Conservation (phyloP, 2,888 invertebrate species). For the Cybosia mesomella region DNA sequence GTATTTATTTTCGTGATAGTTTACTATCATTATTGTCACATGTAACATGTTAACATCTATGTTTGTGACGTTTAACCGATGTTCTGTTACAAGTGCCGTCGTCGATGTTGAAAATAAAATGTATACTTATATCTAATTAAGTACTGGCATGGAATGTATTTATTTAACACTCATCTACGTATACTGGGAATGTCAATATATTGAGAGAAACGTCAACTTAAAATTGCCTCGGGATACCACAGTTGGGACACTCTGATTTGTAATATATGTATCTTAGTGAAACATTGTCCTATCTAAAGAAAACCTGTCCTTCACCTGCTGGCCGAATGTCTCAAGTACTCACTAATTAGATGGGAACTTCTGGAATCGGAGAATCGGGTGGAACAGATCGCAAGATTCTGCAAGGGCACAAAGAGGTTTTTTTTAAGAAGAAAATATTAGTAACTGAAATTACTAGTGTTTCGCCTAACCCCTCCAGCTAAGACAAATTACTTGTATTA, state of each 20-base stretch:
- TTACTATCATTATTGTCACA: not conserved
- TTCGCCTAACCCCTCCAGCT: no score
- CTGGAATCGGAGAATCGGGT: no score
- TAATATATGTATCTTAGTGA: not conserved
- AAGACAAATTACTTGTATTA: no score
- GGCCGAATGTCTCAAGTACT: no score
- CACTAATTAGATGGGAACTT: no score
- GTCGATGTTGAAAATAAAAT: not conserved
- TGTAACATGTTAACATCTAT: not conserved
- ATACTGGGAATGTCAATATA: slow-evolving; percentile 20
- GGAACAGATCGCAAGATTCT: no score
- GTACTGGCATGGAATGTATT: slow-evolving; percentile 76
- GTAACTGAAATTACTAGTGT: no score
- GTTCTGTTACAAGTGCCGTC: not conserved
- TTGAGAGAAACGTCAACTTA: not conserved
- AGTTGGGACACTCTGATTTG: not conserved
- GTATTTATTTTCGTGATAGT: not conserved
- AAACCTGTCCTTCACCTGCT: no score
- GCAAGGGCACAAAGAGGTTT: no score
- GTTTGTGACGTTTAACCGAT: not conserved
- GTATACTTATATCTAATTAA: slow-evolving; percentile 67
- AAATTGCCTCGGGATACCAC: not conserved
- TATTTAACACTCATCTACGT: slow-evolving; percentile 36
- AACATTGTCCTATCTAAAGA: not conserved
- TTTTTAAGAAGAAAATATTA: no score